phyloP scores from a whole-genome alignment of 2,888 invertebrate species.

The Merodon equestris region DNA sequence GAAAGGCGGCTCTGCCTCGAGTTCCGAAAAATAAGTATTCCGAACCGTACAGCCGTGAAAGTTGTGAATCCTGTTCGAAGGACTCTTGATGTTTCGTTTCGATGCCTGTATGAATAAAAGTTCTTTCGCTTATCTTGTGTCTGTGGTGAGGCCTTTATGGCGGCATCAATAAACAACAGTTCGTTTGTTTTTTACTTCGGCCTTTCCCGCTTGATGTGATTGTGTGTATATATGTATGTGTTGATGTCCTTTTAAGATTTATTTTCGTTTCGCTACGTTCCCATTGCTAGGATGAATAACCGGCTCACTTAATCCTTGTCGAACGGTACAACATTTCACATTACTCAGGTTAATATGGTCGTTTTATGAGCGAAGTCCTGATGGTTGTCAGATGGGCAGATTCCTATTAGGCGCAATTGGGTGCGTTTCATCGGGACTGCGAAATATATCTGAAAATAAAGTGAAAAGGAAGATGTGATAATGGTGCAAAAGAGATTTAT shows the following conservation, averaged over 20 bases:
- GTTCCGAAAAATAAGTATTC: slow-evolving; percentile 52
- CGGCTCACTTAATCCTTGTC: slow-evolving; percentile 59
- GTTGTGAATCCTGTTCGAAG: slow-evolving; percentile 52
- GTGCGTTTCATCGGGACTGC: slow-evolving; percentile 46
- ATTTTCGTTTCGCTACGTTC: slow-evolving; percentile 39
- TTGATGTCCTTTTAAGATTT: slow-evolving; percentile 37
- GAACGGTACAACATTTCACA: slow-evolving; percentile 61
- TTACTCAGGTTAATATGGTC: slow-evolving; percentile 64
- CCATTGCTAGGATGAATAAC: slow-evolving; percentile 61
- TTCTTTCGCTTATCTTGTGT: slow-evolving; percentile 20
- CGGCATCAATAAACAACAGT: slow-evolving; percentile 55
- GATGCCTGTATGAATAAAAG: slow-evolving; percentile 51
- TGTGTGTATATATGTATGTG: slow-evolving; percentile 7
- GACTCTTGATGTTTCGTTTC: slow-evolving; percentile 37
- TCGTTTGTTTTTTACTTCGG: slow-evolving; percentile 22
- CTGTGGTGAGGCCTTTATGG: slow-evolving; percentile 49
- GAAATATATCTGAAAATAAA: slow-evolving; percentile 34
- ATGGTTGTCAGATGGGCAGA: slow-evolving; percentile 26
- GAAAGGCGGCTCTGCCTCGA: slow-evolving; percentile 1
- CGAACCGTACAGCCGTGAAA: slow-evolving; percentile 44
- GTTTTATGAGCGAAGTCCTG: slow-evolving; percentile 76
- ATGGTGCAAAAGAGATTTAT: slow-evolving; percentile 19
- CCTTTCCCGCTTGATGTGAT: neutral
- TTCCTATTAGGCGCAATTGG: slow-evolving; percentile 22
- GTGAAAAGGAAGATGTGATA: neutral